Base-by-base conservation (phyloP, 2,888 invertebrate species). In the Tuberolachnus salignus region DNA sequence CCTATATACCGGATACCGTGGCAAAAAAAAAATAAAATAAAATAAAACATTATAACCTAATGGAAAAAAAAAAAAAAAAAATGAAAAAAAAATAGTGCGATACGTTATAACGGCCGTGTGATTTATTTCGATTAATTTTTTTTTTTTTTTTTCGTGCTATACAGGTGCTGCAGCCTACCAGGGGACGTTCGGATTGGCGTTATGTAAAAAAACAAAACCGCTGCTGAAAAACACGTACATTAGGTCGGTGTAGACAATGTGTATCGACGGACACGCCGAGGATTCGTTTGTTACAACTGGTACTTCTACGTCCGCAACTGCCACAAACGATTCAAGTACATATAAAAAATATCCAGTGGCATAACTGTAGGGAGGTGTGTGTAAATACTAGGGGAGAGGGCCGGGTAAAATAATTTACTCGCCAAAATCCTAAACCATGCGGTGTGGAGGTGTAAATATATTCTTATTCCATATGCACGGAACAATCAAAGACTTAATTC, bases 231-330 rank as follows among this genome's bases (percentile, higher is more conserved):
- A 73, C 66, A 75, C 66, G 66, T 64, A 13, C 66, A 23, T 19
- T 21, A 67, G 66, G 59, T 34, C 57, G 42, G 59, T 42, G 19
- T 78, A 59, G 78, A 78, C 78, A 59, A 78, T 78, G 78, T 78
- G 78, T 61, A 59, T 69, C 69, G 78, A 67, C 59, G 67, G 69
- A 78, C 67, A 61, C 57, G 46, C 78, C 78, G 16, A 49, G 23
- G 59, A 78, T 21, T 14, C 75, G 57, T 57, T 66, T 21, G 26
- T 34, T 21, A 10, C 14, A 21, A n/a, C 51, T n/a, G 1, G 59
- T 34, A 16, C 51, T 19, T 3, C 51, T 1, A 26, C 73, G 9
- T 16, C 51, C 16, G 4, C 51, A 1, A 19, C 73, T 4, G n/a
- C 51, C 16, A 14, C 51, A 19, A 11, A 42, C 19, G 6, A 21